A percentile compares a stretch with the other conserved stretches of the same genome.
These are phyloP conservation scores for Cephus sareptanus DNA, from an alignment of 2,888 invertebrate genomes.

Conservation along the genomic window DNA sequence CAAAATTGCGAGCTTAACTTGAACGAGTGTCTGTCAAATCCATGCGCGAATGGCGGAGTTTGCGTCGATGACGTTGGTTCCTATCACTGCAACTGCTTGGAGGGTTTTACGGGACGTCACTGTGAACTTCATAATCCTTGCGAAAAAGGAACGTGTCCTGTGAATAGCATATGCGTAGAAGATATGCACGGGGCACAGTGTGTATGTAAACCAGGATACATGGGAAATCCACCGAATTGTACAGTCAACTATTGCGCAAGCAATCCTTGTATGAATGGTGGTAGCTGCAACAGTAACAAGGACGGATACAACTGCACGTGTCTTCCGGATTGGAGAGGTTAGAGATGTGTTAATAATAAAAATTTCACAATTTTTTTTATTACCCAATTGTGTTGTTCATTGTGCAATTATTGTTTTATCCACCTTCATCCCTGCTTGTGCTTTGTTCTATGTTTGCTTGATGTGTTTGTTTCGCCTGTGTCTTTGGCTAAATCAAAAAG, in stretches of 20 bases:
- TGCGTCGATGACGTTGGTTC: constrained; percentile 72
- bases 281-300: constrained; percentile 72
- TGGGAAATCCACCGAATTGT: constrained; percentile 65
- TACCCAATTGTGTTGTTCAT: not conserved
- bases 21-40: constrained; percentile 71
- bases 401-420: not conserved
- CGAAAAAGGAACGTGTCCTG: constrained; percentile 71
- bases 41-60: constrained; percentile 72
- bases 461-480: constrained; percentile 27
- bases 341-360: not conserved
- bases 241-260: constrained; percentile 72
- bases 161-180: constrained; percentile 75
- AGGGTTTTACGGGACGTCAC: constrained; percentile 69
- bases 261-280: constrained; percentile 81
- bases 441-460: constrained; percentile 20
- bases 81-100: constrained; percentile 70
- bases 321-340: constrained; percentile 77
- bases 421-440: constrained; percentile 2
- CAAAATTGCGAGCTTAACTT: constrained; percentile 77
- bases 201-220: constrained; percentile 74
- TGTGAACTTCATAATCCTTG: constrained; percentile 69
- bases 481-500: constrained; percentile 30
- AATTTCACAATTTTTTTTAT: not conserved
- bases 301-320: constrained; percentile 78
- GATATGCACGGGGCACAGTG: constrained; percentile 69